Evolutionary conservation across 2,113 vertebrate genomes (phyloP).

Genomic region (Ptychochromis oligacanthus): DNA sequence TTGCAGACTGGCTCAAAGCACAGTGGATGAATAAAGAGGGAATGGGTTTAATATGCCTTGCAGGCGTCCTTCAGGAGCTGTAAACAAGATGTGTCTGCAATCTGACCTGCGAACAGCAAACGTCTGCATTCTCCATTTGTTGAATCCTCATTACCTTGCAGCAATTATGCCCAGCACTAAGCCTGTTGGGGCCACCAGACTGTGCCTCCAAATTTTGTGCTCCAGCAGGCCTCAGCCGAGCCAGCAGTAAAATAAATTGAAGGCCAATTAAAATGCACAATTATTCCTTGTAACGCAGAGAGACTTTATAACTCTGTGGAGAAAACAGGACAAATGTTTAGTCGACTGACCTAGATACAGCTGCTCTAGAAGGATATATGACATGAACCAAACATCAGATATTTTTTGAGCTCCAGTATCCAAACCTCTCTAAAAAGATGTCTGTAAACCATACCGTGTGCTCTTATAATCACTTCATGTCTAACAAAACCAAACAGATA

Average conservation of each 20-base stretch:
- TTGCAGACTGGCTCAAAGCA: slow-evolving; percentile 11
- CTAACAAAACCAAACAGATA: not conserved
- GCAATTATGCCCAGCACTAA: slow-evolving; percentile 29
- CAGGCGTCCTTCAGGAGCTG: slow-evolving; percentile 40
- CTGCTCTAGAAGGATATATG: not conserved
- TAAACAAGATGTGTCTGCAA: slow-evolving; percentile 54
- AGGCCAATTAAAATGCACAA: slow-evolving; percentile 33
- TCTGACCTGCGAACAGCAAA: slow-evolving; percentile 30
- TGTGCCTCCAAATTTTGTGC: not conserved
- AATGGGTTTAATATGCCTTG: slow-evolving; percentile 56
- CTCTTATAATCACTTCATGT: not conserved
- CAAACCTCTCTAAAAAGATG: not conserved
- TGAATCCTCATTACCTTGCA: slow-evolving; percentile 49
- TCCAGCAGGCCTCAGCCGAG: slow-evolving; percentile 16
- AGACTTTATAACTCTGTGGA: slow-evolving; percentile 18
- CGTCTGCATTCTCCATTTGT: slow-evolving; percentile 56
- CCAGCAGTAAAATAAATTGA: slow-evolving; percentile 18
- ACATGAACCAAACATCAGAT: not conserved
- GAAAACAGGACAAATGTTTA: slow-evolving; percentile 22
- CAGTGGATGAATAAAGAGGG: slow-evolving; percentile 13
- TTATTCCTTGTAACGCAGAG: slow-evolving; percentile 20
- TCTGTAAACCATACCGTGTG: too few relatives aligned
- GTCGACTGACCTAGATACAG: slow-evolving; percentile 7
- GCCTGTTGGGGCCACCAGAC: slow-evolving; percentile 4
- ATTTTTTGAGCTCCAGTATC: fast-evolving